These are phyloP conservation scores for Argyrosomus japonicus DNA, from an alignment of 2,113 vertebrate genomes.

Conservation along the genomic window DNA sequence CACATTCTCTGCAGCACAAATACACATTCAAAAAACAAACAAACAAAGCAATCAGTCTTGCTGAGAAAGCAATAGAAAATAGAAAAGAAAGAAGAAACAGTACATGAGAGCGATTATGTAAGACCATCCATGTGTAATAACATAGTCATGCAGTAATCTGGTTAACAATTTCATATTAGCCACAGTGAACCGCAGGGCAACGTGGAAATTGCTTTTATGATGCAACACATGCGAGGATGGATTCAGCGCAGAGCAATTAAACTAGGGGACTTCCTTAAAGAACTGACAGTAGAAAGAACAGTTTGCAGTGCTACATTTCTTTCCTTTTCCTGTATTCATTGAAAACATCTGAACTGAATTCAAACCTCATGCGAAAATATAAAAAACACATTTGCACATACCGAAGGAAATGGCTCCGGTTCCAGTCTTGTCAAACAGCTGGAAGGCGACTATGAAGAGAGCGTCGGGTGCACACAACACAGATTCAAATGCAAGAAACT, in stretches of 20 bases:
- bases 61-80: not conserved
- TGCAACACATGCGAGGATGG: not conserved
- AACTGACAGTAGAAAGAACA: not conserved
- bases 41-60: not conserved
- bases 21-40: not conserved
- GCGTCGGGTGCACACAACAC: slow-evolving; percentile 96
- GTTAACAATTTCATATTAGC: slow-evolving; percentile 34
- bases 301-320: not conserved
- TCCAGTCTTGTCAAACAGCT: slow-evolving; percentile 97
- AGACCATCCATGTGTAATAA: slow-evolving; percentile 43
- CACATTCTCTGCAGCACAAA: slow-evolving; percentile 89
- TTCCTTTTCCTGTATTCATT: not conserved
- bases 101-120: slow-evolving; percentile 35
- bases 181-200: not conserved
- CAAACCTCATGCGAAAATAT: not conserved
- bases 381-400: slow-evolving; percentile 76
- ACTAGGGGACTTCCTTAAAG: not conserved
- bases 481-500: slow-evolving; percentile 98
- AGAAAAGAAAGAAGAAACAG: not conserved
- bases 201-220: not conserved
- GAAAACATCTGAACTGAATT: not conserved
- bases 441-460: slow-evolving; percentile 97
- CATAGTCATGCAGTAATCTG: slow-evolving; percentile 57
- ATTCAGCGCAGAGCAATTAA: not conserved
- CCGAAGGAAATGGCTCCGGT: slow-evolving; percentile 95